phyloP scores from a whole-genome alignment of 2,113 vertebrate genomes.

The zebrafish (Danio rerio) region GRCz12tu NC_133177.1:36308001-36308500 shows the following conservation, averaged over 20 bases:
- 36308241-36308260: not conserved
- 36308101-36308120: not conserved
- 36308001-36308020: slow-evolving; percentile 26
- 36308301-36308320: too few species aligned
- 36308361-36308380: not conserved
- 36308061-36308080: not conserved
- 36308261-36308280: not conserved
- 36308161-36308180: not conserved
- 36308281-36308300: not conserved
- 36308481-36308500: too few species aligned
- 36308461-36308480: not conserved
- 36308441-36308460: not conserved
- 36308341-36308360: not conserved
- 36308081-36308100: not conserved
- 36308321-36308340: too few species aligned
- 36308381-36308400: not conserved
- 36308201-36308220: not conserved
- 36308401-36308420: not conserved
- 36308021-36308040: slow-evolving; percentile 33
- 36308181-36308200: not conserved
- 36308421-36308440: not conserved
- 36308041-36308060: not conserved
- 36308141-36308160: not conserved
- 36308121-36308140: not conserved
- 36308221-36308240: not conserved